Conservation (phyloP, 2,888 invertebrate species). For the Lycophotia porphyrea region DNA sequence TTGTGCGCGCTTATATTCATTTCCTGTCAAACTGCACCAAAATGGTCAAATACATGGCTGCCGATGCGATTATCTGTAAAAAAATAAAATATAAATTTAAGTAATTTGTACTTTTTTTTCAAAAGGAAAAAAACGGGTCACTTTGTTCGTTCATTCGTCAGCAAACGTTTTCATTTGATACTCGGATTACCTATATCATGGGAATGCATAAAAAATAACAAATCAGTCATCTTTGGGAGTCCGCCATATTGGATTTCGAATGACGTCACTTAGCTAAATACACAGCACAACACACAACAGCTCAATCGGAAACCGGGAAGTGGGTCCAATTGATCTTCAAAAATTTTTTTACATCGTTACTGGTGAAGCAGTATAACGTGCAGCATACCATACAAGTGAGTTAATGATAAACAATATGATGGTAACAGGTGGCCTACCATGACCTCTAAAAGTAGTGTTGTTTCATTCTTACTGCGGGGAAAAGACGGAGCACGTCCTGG, state of each 20-base stretch:
- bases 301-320: not conserved
- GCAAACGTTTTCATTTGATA: too few species aligned
- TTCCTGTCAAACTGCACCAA: constrained; percentile 82
- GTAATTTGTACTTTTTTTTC: not conserved
- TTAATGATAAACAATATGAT: not conserved
- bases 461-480: not conserved
- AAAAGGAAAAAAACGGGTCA: not conserved
- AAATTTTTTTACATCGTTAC: not conserved
- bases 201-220: too few species aligned
- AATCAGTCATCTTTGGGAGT: not conserved
- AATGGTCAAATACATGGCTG: constrained; percentile 84
- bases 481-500: not conserved
- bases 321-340: not conserved
- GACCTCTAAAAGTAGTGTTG: not conserved
- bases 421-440: not conserved
- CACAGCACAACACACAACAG: too few species aligned
- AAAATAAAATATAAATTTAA: constrained; percentile 14
- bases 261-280: not conserved
- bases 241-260: not conserved
- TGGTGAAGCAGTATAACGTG: too few species aligned
- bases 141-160: too few species aligned
- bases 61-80: constrained; percentile 82
- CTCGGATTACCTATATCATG: too few species aligned
- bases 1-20: constrained; percentile 21
- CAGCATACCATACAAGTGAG: too few species aligned